Evolutionary conservation across 92 coral and sea anemone species (phyloP).

Genomic region (Zoanthus sansibaricus): DNA sequence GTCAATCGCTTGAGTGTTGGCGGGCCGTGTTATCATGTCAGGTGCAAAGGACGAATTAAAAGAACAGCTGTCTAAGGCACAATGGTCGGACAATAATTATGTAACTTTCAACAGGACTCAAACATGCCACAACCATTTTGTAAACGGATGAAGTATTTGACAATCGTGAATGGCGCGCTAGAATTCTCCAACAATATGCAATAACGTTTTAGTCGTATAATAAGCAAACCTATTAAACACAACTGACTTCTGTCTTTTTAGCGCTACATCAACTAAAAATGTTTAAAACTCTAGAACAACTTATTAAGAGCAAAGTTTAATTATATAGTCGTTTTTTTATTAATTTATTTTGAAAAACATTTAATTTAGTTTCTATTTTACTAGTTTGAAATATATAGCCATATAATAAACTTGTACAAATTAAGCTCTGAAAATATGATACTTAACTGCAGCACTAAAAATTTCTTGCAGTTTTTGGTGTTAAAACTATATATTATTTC

Average conservation of each 20-base stretch:
- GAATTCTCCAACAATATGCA: slow-evolving; percentile 43
- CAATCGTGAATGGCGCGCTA: slow-evolving; percentile 35
- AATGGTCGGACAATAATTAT: slow-evolving; percentile 34
- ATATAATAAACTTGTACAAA: no score
- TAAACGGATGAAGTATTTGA: slow-evolving; percentile 32
- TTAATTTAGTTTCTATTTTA: background rate
- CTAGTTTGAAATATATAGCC: background rate
- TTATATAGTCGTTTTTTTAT: background rate
- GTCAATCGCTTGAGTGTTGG: slow-evolving; percentile 26
- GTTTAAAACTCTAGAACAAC: background rate
- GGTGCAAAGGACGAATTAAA: slow-evolving; percentile 30
- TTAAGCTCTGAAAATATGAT: no score
- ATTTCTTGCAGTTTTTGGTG: background rate
- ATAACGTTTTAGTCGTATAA: slow-evolving; percentile 17
- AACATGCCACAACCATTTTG: slow-evolving; percentile 49
- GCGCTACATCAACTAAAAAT: slow-evolving; percentile 2
- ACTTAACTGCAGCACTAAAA: background rate
- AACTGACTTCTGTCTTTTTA: background rate
- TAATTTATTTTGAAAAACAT: background rate
- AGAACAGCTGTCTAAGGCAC: slow-evolving; percentile 27
- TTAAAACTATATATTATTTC: background rate
- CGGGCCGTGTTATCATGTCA: slow-evolving; percentile 40
- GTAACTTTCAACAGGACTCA: slow-evolving; percentile 27
- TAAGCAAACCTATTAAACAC: background rate
- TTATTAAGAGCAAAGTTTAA: background rate